phyloP scores from a whole-genome alignment of 1,140 invertebrate genomes.

The Papilio helenus region DNA sequence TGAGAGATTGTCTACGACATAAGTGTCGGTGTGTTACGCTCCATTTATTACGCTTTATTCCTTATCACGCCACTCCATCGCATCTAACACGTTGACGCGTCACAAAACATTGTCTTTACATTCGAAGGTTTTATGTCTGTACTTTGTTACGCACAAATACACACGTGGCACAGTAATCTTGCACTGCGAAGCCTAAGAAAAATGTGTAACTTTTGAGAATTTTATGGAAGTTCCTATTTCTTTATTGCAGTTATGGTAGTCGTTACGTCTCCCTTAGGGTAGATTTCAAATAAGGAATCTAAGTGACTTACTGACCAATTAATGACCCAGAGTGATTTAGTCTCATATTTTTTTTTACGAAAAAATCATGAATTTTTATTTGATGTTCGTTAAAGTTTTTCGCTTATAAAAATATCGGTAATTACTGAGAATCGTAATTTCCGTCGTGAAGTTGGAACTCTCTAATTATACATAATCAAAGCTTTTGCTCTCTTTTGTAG shows the following conservation, averaged over 20 bases:
- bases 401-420: background rate
- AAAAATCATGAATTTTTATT: background rate
- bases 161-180: background rate
- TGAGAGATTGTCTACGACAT: constrained; percentile 27
- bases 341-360: no score
- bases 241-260: no score
- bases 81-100: constrained; percentile 10
- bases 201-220: no score
- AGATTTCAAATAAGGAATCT: no score
- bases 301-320: no score
- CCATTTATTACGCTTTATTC: constrained; percentile 33
- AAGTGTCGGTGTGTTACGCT: constrained; percentile 8
- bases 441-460: constrained; percentile 17
- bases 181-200: background rate
- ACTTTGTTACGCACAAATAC: background rate
- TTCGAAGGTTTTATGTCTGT: constrained; percentile 17
- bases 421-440: constrained; percentile 20
- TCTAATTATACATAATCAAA: constrained; percentile 20
- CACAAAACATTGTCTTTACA: constrained; percentile 4
- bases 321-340: background rate
- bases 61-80: constrained; percentile 8
- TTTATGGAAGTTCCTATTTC: no score
- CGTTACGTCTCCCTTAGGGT: no score
- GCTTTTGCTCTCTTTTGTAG: constrained; percentile 1
- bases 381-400: constrained; percentile 3